phyloP scores from a whole-genome alignment of 2,113 vertebrate species.

The Azemiops feae region DNA sequence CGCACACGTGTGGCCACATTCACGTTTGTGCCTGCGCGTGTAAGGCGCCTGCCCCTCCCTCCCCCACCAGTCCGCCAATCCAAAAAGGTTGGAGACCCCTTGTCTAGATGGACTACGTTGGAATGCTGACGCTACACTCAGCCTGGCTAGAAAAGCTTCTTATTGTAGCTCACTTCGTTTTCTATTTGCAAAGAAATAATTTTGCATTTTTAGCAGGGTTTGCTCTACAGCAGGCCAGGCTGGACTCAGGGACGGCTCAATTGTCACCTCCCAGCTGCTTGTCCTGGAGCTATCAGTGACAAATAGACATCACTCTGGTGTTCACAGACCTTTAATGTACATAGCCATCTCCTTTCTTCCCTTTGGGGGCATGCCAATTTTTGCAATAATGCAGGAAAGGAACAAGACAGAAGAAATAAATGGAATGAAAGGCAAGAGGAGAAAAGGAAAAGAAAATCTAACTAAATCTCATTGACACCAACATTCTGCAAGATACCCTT shows the following conservation, averaged over 20 bases:
- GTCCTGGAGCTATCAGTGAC: not conserved
- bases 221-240: not conserved
- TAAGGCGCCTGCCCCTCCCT: no score
- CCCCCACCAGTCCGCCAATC: no score
- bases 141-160: not conserved
- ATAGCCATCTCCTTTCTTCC: not conserved
- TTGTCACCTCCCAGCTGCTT: not conserved
- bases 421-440: not conserved
- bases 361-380: not conserved
- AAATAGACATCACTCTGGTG: not conserved
- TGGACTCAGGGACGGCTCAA: not conserved
- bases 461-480: not conserved
- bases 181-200: not conserved
- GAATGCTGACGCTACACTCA: not conserved
- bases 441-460: not conserved
- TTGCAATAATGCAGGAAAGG: not conserved
- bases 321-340: not conserved
- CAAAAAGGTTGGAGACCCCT: no score
- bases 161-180: not conserved
- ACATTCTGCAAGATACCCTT: not conserved
- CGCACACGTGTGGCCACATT: no score
- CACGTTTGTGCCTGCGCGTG: no score
- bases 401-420: not conserved
- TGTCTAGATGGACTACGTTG: not conserved
- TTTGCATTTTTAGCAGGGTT: not conserved